phyloP scores from a whole-genome alignment of 2,888 invertebrate species.

The Therioaphis trifolii region DNA sequence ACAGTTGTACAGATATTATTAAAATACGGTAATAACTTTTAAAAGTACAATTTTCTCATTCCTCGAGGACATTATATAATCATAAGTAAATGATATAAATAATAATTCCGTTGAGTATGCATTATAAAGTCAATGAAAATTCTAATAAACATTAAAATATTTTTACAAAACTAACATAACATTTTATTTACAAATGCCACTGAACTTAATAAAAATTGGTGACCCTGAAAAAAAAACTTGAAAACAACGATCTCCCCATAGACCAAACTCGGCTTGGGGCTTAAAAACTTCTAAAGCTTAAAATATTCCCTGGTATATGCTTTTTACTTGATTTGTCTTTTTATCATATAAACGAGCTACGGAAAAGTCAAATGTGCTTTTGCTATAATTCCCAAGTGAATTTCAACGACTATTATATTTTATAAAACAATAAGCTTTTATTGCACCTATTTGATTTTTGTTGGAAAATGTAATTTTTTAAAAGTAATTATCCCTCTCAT shows the following conservation, averaged over 20 bases:
- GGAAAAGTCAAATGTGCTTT: background rate
- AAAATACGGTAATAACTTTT: background rate
- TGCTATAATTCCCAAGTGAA: background rate
- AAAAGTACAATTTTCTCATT: background rate
- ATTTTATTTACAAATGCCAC: background rate
- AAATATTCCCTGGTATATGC: constrained; percentile 17
- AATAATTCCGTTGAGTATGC: background rate
- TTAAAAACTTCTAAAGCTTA: constrained; percentile 24
- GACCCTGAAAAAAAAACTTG: background rate
- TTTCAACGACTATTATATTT: background rate
- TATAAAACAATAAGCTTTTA: background rate
- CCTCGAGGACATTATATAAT: background rate
- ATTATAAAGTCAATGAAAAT: background rate
- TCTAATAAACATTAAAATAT: background rate
- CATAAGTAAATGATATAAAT: background rate
- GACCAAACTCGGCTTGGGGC: background rate
- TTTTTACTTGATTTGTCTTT: constrained; percentile 5
- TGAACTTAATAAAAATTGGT: background rate
- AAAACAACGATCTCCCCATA: constrained; percentile 3
- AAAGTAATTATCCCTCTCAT: background rate
- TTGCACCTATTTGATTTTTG: background rate
- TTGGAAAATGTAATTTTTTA: background rate
- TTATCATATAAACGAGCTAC: constrained; percentile 7
- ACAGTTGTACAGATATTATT: background rate
- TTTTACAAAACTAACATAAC: background rate